These are phyloP conservation scores for Diaphora mendica DNA, from an alignment of 2,888 invertebrate species.

Conservation along the genomic window DNA sequence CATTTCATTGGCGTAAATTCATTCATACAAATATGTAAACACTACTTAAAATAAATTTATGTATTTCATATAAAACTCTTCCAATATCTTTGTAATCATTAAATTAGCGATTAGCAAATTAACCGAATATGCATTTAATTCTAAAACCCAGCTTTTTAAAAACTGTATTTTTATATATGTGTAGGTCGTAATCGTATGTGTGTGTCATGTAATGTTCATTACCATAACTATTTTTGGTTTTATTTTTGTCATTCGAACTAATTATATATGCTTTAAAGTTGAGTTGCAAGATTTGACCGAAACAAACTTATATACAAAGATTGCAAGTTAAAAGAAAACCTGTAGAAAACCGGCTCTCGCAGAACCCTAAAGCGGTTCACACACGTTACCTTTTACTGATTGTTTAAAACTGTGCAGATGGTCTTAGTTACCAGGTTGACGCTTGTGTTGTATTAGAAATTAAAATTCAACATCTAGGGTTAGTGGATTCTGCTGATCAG, in stretches of 20 bases:
- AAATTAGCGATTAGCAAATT: no score
- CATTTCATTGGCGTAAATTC: no score
- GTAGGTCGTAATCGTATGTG: background rate
- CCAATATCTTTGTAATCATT: no score
- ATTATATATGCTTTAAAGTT: background rate
- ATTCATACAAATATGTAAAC: no score
- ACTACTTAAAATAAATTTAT: no score
- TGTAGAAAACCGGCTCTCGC: background rate
- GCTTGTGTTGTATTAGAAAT: background rate
- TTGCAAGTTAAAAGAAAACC: background rate
- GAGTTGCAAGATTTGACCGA: background rate
- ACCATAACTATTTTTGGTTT: background rate
- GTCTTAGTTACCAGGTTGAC: background rate
- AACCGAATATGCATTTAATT: no score
- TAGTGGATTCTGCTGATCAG: background rate
- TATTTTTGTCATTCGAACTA: background rate
- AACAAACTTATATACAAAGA: background rate
- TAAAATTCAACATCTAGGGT: no score
- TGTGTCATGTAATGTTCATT: background rate
- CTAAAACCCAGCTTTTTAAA: no score
- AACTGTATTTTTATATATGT: no score
- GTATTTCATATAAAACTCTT: no score
- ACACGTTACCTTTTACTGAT: slow-evolving; percentile 2
- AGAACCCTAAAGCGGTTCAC: background rate
- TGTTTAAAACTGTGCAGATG: background rate